A percentile compares a stretch with the other conserved stretches of the same genome.
These are phyloP conservation scores for Rhyacichthys aspro DNA, from an alignment of 2,797 vertebrate genomes.

Conservation along the genomic window DNA sequence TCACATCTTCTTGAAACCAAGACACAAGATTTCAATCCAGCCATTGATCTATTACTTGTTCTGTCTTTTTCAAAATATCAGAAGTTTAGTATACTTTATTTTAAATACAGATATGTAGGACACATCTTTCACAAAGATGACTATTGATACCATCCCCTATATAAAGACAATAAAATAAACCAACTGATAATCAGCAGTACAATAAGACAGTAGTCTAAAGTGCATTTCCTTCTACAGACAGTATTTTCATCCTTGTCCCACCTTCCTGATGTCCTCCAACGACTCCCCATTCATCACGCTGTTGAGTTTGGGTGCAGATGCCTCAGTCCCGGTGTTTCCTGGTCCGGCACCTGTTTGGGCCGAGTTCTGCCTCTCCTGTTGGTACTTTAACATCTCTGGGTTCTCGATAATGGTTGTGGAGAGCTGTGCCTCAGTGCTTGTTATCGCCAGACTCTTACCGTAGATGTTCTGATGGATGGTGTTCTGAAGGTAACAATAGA, in stretches of 20 bases:
- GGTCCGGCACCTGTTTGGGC: constrained; percentile 73
- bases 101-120: too few species aligned
- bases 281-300: constrained; percentile 96
- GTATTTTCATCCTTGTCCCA: constrained; percentile 39
- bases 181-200: too few species aligned
- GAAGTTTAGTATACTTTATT: too few species aligned
- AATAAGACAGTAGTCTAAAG: too few species aligned
- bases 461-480: constrained; percentile 97
- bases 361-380: constrained; percentile 84
- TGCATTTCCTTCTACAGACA: too few species aligned
- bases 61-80: too few species aligned
- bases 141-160: too few species aligned
- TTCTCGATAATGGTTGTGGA: constrained; percentile 97
- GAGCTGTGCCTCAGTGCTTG: constrained; percentile 90
- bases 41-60: too few species aligned
- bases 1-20: too few species aligned
- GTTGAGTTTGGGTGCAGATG: constrained; percentile 85
- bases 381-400: constrained; percentile 98
- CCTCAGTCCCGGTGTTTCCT: constrained; percentile 65
- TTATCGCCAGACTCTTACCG: constrained; percentile 96
- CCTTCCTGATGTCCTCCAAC: constrained; percentile 97
- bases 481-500: constrained; percentile 80
- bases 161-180: too few species aligned
- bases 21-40: too few species aligned
- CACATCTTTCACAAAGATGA: too few species aligned